Evolutionary conservation across 2,113 vertebrate species (phyloP).

Genomic region (Nipponia nippon): DNA sequence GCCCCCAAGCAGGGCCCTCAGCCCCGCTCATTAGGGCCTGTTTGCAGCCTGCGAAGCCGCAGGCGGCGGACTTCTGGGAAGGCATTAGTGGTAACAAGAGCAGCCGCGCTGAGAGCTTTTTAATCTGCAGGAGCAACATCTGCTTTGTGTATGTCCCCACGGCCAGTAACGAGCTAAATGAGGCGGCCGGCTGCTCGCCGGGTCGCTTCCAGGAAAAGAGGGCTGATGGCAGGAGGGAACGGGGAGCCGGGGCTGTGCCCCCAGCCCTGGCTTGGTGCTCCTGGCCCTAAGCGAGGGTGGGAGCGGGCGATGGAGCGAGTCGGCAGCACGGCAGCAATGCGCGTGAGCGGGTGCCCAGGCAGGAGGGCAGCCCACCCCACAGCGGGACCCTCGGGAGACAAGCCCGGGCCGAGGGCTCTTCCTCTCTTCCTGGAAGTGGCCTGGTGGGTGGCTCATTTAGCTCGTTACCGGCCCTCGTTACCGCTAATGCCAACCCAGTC

Average conservation of each 20-base stretch:
- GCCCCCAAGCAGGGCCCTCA: neutral
- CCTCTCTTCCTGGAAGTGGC: neutral
- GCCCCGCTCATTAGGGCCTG: constrained; percentile 14
- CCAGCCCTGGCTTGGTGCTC: neutral
- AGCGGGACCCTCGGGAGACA: neutral
- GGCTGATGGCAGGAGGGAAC: neutral
- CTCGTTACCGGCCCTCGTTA: neutral
- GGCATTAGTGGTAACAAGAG: constrained; percentile 11
- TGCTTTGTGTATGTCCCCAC: neutral
- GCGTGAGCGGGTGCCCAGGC: neutral
- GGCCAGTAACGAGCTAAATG: constrained; percentile 46
- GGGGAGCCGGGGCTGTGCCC: neutral
- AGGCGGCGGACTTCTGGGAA: constrained; percentile 34
- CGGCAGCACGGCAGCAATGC: neutral
- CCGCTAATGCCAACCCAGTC: neutral
- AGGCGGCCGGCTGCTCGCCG: neutral
- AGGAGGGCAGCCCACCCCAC: too few species aligned
- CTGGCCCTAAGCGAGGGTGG: neutral
- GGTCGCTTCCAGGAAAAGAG: constrained; percentile 48
- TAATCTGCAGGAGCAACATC: neutral
- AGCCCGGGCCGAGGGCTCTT: neutral
- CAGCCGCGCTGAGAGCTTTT: constrained; percentile 23
- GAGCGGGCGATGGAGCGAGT: neutral
- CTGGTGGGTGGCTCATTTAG: neutral
- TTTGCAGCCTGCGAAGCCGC: neutral